Base-by-base conservation (phyloP, 1,140 invertebrate species). In the Hermetia illucens region DNA sequence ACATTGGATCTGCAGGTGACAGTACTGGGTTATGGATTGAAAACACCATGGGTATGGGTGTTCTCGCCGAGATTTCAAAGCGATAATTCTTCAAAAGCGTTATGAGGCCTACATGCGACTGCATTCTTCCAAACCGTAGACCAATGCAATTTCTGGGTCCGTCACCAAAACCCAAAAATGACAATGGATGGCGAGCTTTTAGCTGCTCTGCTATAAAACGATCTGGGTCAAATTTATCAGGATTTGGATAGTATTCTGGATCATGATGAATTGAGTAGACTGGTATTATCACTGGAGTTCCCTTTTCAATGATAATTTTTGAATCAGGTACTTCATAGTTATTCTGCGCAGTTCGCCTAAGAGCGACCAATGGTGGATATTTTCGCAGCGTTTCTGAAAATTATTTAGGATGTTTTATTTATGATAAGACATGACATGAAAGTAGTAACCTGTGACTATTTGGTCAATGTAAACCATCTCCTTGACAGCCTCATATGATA, bases 51-150 rank as follows among this genome's bases (percentile, higher is more conserved):
- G 59, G 59, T 19, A 58, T 34, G 24, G 38, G 42, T 2, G 58
- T 61, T 42, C 48, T 54, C 18, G 32, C 25, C 34, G 42, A 56
- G 10, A 58, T 40, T 5, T 30, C 38, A 40, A 59, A 53, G 20
- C 49, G 38, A 36, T 61, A 69, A 32, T 68, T 62, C 22, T 55
- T 49, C 12, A 70, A 42, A 20, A 69, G 43, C 34, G 61, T 61
- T 17, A 66, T 53, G 17, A 71, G 38, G 18, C 58, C 65, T 38
- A 69, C 41, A 55, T 70, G 69, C 3, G 59, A 56, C 48, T 71
- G 67, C 37, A 68, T 54, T n/a, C 65, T 49, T 3, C 65, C 69
- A 34, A 62, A n/a, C n/a, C n/a, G n/a, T n/a, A n/a, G n/a, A n/a
- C n/a, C n/a, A n/a, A n/a, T n/a, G n/a, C n/a, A n/a, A n/a, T n/a